Evolutionary conservation across 2,888 invertebrate genomes (phyloP).

Genomic region (Pedicia rivosa): DNA sequence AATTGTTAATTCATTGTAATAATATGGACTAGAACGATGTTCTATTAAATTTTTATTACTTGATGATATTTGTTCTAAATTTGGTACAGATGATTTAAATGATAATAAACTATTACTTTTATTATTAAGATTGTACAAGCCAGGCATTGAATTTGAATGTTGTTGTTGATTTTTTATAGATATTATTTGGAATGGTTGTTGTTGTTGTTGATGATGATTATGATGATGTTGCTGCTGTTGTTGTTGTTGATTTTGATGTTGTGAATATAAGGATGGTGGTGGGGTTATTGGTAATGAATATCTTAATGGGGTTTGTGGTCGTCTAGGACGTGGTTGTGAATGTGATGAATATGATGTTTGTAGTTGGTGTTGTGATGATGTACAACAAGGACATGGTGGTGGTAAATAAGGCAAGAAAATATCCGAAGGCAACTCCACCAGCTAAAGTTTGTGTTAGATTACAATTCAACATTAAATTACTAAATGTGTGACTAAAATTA

Average conservation of each 20-base stretch:
- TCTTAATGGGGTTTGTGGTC: too few species aligned
- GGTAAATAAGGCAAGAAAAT: slow-evolving; percentile 8
- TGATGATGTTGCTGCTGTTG: slow-evolving; percentile 12
- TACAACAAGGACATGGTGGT: slow-evolving; percentile 5
- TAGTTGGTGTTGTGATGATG: slow-evolving; percentile 8
- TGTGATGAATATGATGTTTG: slow-evolving; percentile 22
- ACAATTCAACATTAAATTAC: neutral
- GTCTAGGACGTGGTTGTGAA: slow-evolving; percentile 22
- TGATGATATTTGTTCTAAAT: too few species aligned
- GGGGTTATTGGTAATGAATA: slow-evolving; percentile 7
- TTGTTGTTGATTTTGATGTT: slow-evolving; percentile 10
- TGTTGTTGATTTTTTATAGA: slow-evolving; percentile 23
- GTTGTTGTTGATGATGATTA: too few species aligned
- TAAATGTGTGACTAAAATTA: slow-evolving; percentile 1
- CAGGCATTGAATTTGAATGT: slow-evolving; percentile 24
- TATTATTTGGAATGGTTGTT: slow-evolving; percentile 9
- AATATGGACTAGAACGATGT: neutral
- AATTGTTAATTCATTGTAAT: neutral
- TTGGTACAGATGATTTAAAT: too few species aligned
- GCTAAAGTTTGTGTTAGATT: slow-evolving; percentile 2
- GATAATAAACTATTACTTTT: too few species aligned
- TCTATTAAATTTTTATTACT: neutral
- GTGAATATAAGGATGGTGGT: too few species aligned
- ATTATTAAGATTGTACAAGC: slow-evolving; percentile 14
- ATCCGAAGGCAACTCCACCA: slow-evolving; percentile 7